Evolutionary conservation across 2,113 vertebrate species (phyloP), one percentile per base, ranked within the genome.

Genomic region (Cryptotis parvus): DNA sequence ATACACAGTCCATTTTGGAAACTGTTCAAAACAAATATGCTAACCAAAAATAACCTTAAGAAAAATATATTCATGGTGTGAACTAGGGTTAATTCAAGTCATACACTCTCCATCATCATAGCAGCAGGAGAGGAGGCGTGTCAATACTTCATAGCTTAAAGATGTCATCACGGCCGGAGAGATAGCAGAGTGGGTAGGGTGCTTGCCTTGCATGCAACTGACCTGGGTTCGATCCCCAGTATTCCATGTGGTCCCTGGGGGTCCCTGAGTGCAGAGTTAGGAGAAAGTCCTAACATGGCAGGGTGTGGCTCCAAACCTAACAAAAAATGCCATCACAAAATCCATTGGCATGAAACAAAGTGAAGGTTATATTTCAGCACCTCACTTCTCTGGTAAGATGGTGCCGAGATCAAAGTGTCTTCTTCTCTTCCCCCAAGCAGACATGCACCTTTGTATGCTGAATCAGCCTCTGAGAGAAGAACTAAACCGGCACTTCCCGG

Each of bases 351-450:
- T 66, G 27, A 66, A 89, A 43, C 22, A 31, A 90, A 90, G 73
- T 74, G 80, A 92, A 65, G 9, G 78, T 73, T 77, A 55, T 65
- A 65, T 18, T 82, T 76, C 9, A 79, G 66, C n/a, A 90, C 89
- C 49, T 78, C 82, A 92, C 24, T 55, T 66, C 43, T 8, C 43
- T 49, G 31, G 77, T 37, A 74, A 29, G 35, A 45, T 43, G 3
- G 61, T 87, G 63, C 69, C 87, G n/a, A 37, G 4, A 68, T 94
- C 55, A 41, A 66, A 84, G 52, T 39, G 4, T 76, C 37, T 72
- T 91, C 65, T 33, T 87, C 77, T 37, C 75, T 43, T 15, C 58
- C 63, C 90, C 70, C 11, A 74, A 61, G 35, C 15, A 90, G 14
- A 87, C 16, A 73, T 33, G 33, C 0, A 1, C 69, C 35, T 10